Percentiles rank a stretch among this genome's conserved stretches.
These are phyloP conservation scores for Frankliniella intonsa DNA, from an alignment of 2,888 invertebrate species.

Conservation along the genomic window DNA sequence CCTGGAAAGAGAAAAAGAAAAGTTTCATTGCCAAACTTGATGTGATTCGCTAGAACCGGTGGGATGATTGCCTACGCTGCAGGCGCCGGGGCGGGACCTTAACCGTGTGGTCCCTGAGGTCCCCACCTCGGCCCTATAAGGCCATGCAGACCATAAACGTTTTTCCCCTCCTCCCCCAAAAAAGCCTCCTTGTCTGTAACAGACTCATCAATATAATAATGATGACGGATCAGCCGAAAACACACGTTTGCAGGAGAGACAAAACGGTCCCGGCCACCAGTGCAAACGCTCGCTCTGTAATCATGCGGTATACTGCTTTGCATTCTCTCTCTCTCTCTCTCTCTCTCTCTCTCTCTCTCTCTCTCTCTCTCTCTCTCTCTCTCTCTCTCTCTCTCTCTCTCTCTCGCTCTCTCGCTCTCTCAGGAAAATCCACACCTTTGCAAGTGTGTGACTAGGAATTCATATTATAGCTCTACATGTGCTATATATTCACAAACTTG, in stretches of 20 bases:
- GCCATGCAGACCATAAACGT: neutral
- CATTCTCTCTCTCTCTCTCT: neutral
- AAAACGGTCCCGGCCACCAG: neutral
- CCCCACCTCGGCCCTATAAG: neutral
- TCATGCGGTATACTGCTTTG: neutral
- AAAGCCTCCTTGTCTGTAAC: neutral
- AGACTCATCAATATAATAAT: neutral
- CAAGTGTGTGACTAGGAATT: no score
- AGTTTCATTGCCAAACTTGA: no score
- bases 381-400: no score
- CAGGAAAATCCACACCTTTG: no score
- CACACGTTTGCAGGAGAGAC: neutral
- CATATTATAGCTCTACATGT: no score
- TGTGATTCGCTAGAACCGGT: no score
- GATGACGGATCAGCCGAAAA: neutral
- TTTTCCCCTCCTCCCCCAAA: neutral
- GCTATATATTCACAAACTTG: no score
- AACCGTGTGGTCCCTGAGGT: no score
- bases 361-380: no score
- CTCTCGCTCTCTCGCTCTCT: no score
- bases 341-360: no score
- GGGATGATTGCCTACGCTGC: neutral
- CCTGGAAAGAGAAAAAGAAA: no score
- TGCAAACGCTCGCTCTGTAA: neutral
- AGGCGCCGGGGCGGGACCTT: neutral